Evolutionary conservation across 2,797 vertebrate species (phyloP).

Genomic region (Philypnodon macrostomus): DNA sequence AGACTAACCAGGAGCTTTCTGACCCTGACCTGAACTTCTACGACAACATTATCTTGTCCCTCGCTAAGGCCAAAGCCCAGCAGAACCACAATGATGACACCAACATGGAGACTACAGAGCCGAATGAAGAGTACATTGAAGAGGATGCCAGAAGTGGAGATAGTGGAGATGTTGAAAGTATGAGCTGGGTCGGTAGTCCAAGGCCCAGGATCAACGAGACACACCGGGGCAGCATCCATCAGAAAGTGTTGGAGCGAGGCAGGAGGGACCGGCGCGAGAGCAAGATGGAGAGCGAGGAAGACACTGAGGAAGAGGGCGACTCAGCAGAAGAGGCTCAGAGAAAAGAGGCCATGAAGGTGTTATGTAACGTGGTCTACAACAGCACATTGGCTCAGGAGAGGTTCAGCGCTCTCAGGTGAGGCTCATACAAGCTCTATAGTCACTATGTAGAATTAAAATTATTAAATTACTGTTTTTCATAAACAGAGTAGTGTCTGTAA

Average conservation of each 20-base stretch:
- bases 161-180: conserved; percentile 45
- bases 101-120: conserved; percentile 7
- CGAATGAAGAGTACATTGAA: conserved; percentile 12
- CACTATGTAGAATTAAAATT: background rate
- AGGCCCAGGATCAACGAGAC: conserved; percentile 50
- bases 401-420: conserved; percentile 73
- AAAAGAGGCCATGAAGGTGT: conserved; percentile 80
- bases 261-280: conserved; percentile 66
- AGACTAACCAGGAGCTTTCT: conserved; percentile 20
- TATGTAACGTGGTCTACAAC: conserved; percentile 83
- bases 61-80: conserved; percentile 47
- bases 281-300: conserved; percentile 57
- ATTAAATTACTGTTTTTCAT: background rate
- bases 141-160: conserved; percentile 43
- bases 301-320: conserved; percentile 49
- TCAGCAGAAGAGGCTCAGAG: conserved; percentile 66
- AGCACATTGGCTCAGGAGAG: conserved; percentile 79
- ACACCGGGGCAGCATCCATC: conserved; percentile 37
- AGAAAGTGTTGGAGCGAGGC: conserved; percentile 57
- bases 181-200: conserved; percentile 43
- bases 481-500: no score
- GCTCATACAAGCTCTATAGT: background rate
- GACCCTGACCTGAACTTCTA: conserved; percentile 61
- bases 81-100: conserved; percentile 12
- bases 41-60: conserved; percentile 54